A percentile compares a stretch with the other conserved stretches of the same genome.
phyloP scores from a whole-genome alignment of 2,797 vertebrate genomes.

The Acanthis flammea region DNA sequence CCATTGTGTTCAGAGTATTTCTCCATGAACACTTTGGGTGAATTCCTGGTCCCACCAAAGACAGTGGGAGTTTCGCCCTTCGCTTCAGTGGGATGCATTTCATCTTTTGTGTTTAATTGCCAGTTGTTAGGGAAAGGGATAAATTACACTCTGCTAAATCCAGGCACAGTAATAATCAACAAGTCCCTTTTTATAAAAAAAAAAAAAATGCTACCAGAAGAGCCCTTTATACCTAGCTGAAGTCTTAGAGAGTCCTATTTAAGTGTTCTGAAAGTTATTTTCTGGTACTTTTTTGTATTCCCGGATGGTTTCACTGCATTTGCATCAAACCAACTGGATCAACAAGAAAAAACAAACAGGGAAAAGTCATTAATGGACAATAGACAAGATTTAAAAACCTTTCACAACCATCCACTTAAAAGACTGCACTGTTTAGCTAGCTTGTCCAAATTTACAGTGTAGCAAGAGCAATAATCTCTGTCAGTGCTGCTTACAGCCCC shows the following conservation, averaged over 20 bases:
- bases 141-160: not conserved
- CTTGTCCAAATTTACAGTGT: conserved; percentile 36
- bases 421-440: conserved; percentile 25
- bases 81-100: not conserved
- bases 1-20: not conserved
- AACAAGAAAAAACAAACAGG: conserved; percentile 6
- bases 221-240: not conserved
- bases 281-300: not conserved
- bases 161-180: not conserved
- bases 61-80: not conserved
- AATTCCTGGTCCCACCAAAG: not conserved
- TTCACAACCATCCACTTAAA: conserved; percentile 34
- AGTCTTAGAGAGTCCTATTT: not conserved
- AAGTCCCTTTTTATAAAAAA: not conserved
- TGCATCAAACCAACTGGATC: conserved; percentile 29
- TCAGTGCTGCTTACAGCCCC: not conserved
- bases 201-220: not conserved
- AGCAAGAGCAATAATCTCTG: conserved; percentile 30
- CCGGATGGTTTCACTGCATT: not conserved
- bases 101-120: not conserved
- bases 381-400: conserved; percentile 37
- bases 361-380: not conserved
- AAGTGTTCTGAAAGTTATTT: not conserved
- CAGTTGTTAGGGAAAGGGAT: not conserved
- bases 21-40: not conserved